Evolutionary conservation across 1,140 invertebrate species (phyloP), one percentile per base, ranked within the genome.

Genomic region (Odontomachus brunneus): DNA sequence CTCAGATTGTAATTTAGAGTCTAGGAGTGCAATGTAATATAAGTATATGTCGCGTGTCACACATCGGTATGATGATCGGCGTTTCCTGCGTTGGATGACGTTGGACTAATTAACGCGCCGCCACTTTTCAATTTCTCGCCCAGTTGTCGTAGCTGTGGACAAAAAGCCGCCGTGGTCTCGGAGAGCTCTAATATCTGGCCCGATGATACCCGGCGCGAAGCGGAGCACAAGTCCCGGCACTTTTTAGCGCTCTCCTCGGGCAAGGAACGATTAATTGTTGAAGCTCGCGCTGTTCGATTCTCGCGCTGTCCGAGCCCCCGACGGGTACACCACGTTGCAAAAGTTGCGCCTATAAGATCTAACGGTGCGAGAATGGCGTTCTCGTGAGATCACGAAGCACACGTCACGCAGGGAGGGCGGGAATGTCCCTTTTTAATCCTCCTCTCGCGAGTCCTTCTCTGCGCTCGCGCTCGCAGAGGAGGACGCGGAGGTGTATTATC

Each of bases 41-140:
- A n/a, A n/a, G n/a, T n/a, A n/a, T n/a, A n/a, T n/a, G n/a, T n/a
- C n/a, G n/a, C n/a, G n/a, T n/a, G n/a, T n/a, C n/a, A n/a, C n/a
- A n/a, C n/a, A n/a, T n/a, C n/a, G n/a, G n/a, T n/a, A n/a, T n/a
- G n/a, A n/a, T n/a, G n/a, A n/a, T n/a, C n/a, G n/a, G n/a, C n/a
- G n/a, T n/a, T n/a, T n/a, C n/a, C n/a, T n/a, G n/a, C n/a, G n/a
- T n/a, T n/a, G n/a, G n/a, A n/a, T n/a, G n/a, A n/a, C n/a, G n/a
- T n/a, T n/a, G n/a, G n/a, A n/a, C n/a, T n/a, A n/a, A n/a, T n/a
- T n/a, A n/a, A n/a, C n/a, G n/a, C n/a, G n/a, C n/a, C n/a, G n/a
- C n/a, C n/a, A n/a, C 29, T 87, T 84, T 90, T 90, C 86, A 90
- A 86, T 90, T 90, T 90, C 84, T 88, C 89, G 72, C 86, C 83